A percentile compares a stretch with the other conserved stretches of the same genome.
phyloP scores from a whole-genome alignment of 2,888 invertebrate genomes.

The Sarcophaga subvicina region DNA sequence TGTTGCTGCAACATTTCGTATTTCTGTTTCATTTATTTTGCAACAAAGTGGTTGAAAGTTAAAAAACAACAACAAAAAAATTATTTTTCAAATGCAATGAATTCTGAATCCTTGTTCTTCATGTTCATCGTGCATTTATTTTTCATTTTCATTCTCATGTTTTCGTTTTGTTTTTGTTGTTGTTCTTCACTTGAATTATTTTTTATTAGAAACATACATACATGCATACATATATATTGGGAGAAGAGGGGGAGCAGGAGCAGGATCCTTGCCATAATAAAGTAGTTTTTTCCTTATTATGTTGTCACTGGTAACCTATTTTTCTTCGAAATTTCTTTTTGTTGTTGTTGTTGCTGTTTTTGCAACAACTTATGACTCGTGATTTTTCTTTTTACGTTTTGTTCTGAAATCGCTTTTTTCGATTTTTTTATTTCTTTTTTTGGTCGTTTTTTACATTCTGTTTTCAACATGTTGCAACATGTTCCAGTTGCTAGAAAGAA shows the following conservation, averaged over 20 bases:
- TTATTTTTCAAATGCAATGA: not conserved
- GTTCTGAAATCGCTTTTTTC: not conserved
- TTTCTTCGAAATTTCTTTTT: slow-evolving; percentile 12
- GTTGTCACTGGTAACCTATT: slow-evolving; percentile 67
- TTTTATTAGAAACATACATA: not conserved
- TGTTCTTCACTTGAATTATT: not conserved
- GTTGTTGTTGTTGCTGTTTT: slow-evolving; percentile 2
- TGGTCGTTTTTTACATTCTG: not conserved
- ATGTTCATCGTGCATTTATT: not conserved
- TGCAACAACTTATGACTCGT: not conserved
- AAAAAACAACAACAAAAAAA: too few species aligned
- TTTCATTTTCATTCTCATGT: not conserved
- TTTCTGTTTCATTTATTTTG: not conserved
- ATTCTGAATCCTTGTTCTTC: too few species aligned
- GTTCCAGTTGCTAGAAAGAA: not conserved
- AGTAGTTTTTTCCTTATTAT: slow-evolving; percentile 43
- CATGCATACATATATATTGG: too few species aligned
- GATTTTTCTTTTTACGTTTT: slow-evolving; percentile 4
- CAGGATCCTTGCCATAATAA: too few species aligned
- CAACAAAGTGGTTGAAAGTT: not conserved
- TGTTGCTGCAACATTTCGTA: not conserved
- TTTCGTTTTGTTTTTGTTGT: not conserved
- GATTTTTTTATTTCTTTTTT: too few species aligned
- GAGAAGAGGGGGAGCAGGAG: too few species aligned
- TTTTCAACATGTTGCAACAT: slow-evolving; percentile 47